Evolutionary conservation across 1,140 invertebrate species (phyloP).

Genomic region (Trichonephila inaurata): DNA sequence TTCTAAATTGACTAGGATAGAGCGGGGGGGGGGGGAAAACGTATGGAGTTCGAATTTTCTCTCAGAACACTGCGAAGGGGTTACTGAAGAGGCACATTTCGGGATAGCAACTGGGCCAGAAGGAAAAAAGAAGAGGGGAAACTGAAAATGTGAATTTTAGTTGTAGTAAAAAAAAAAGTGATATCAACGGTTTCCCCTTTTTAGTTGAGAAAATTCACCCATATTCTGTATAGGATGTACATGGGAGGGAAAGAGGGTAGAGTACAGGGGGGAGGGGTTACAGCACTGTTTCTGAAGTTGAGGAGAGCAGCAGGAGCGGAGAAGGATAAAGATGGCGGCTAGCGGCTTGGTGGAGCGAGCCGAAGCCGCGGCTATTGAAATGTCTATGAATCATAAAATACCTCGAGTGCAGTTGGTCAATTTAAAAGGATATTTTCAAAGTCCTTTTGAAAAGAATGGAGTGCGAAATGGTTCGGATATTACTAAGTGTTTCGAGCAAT

Average conservation of each 20-base stretch:
- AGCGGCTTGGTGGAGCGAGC: slow-evolving; percentile 61
- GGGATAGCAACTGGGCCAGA: slow-evolving; percentile 17
- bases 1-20: too few relatives aligned
- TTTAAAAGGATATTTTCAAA: slow-evolving; percentile 42
- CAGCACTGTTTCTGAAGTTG: slow-evolving; percentile 51
- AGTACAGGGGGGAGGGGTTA: slow-evolving; percentile 19
- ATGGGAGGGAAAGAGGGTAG: slow-evolving; percentile 32
- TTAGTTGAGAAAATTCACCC: slow-evolving; percentile 37
- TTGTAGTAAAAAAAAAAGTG: slow-evolving; percentile 5
- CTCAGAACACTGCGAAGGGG: slow-evolving; percentile 3
- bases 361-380: slow-evolving; percentile 65
- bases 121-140: background rate
- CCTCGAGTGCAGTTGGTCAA: slow-evolving; percentile 49
- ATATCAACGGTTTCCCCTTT: slow-evolving; percentile 54
- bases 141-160: background rate
- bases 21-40: too few relatives aligned
- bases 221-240: slow-evolving; percentile 12
- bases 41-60: background rate
- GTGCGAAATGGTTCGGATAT: slow-evolving; percentile 61
- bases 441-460: slow-evolving; percentile 42
- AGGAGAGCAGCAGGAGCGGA: slow-evolving; percentile 51
- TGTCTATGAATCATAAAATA: slow-evolving; percentile 54
- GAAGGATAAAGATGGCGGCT: slow-evolving; percentile 65
- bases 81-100: slow-evolving; percentile 25
- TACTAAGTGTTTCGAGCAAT: slow-evolving; percentile 56